These are phyloP conservation scores for Burhinus bistriatus DNA, from an alignment of 2,113 vertebrate genomes.

Conservation along the genomic window DNA sequence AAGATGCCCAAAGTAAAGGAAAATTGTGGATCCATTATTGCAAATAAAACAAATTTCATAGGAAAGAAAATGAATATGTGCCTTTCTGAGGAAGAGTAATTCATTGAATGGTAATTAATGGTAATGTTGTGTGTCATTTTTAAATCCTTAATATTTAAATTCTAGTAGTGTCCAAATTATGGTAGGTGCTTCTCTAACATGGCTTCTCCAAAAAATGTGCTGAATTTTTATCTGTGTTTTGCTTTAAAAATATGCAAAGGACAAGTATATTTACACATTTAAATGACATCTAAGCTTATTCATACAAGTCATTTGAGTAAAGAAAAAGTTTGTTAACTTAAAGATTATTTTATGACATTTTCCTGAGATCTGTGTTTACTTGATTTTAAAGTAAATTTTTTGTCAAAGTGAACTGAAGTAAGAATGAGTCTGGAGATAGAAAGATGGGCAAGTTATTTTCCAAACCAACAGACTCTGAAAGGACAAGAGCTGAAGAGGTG, in stretches of 20 bases:
- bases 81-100: background rate
- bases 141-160: background rate
- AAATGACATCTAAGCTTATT: background rate
- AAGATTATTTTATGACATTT: background rate
- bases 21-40: background rate
- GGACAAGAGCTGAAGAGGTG: background rate
- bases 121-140: background rate
- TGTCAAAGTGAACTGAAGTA: background rate
- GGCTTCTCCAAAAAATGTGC: background rate
- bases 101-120: background rate
- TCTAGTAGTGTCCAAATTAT: background rate
- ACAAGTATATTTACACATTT: background rate
- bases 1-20: background rate
- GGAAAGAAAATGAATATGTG: background rate
- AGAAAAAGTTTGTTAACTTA: background rate
- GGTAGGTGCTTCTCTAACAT: background rate
- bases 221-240: background rate
- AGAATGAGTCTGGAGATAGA: background rate
- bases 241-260: background rate
- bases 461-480: background rate
- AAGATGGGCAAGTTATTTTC: background rate
- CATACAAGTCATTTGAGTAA: background rate
- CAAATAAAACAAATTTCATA: background rate
- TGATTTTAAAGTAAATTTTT: conserved; percentile 9
- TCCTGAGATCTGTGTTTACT: background rate